Evolutionary conservation across 2,888 invertebrate genomes (phyloP), one percentile per base, ranked within the genome.

Genomic region (Morpho achilles): DNA sequence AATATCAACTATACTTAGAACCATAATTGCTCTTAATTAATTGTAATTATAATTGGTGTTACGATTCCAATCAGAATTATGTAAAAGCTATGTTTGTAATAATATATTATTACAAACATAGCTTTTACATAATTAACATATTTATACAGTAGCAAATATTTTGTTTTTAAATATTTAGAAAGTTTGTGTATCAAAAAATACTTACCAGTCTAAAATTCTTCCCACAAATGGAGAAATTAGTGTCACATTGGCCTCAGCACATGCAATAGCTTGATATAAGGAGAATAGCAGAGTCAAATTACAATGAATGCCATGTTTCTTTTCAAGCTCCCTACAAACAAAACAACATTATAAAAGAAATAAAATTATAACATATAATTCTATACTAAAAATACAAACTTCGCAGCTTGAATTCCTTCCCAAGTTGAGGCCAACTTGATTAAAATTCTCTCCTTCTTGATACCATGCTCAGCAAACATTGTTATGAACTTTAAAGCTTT

Each of bases 141-240:
- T 32, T 32, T 5, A 32, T 32, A 32, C 5, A 32, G 5, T 32
- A 32, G 5, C 32, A 5, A 32, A 32, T 32, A 32, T 5, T 32
- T 5, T 32, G 32, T 3, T 32, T 32, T 32, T 32, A 5, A 32
- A 32, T 32, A 32, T 32, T 32, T 32, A 32, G 32, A 32, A 32
- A 32, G 40, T 40, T 4, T 3, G 22, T 8, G 48, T 16, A 48
- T 22, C 16, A 16, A 16, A 16, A 16, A 43, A 43, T 9, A 59
- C 59, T 54, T 46, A 95, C 99, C 99, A 99, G 82, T 99, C 99
- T 70, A 98, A 92, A 80, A 99, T 99, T 67, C 99, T 94, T 9
- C 99, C 99, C 55, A 99, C 99, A 88, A 99, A 99, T 8, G 99
- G 99, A 5, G 99, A 99, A 78, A 99, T 99, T 45, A 99, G 92